Evolutionary conservation across 2,113 vertebrate genomes (phyloP).

Genomic region (Melozone crissalis): DNA sequence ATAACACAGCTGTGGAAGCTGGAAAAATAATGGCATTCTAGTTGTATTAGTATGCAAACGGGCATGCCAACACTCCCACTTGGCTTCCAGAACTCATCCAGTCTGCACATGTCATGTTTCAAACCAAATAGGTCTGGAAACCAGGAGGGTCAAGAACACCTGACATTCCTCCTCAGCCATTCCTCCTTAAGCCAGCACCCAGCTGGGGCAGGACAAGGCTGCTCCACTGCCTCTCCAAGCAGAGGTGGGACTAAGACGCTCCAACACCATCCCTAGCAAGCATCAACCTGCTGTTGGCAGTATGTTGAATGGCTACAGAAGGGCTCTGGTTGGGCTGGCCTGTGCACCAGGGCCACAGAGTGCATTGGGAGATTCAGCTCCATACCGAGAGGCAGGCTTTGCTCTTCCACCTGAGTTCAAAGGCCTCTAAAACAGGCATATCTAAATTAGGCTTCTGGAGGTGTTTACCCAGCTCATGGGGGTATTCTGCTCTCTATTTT

Average conservation of each 20-base stretch:
- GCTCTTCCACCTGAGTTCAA: not conserved
- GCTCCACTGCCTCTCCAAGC: not conserved
- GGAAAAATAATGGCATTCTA: slow-evolving; percentile 61
- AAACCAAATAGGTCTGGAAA: slow-evolving; percentile 16
- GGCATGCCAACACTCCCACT: slow-evolving; percentile 37
- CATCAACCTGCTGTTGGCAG: not conserved
- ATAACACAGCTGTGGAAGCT: slow-evolving; percentile 70
- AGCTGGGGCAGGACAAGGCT: not conserved
- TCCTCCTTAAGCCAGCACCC: not conserved
- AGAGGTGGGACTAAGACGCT: not conserved
- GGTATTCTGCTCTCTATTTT: slow-evolving; percentile 4
- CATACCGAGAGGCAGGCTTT: not conserved
- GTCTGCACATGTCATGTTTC: slow-evolving; percentile 10
- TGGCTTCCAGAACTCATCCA: slow-evolving; percentile 55
- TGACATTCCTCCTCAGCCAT: not conserved
- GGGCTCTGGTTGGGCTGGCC: not conserved
- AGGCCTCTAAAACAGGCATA: not conserved
- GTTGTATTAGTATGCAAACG: slow-evolving; percentile 61
- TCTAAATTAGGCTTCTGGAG: slow-evolving; percentile 6
- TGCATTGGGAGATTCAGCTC: not conserved
- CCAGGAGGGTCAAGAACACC: slow-evolving; percentile 36
- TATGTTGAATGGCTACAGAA: not conserved
- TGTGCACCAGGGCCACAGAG: not conserved
- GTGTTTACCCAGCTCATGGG: not conserved
- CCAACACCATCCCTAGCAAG: not conserved